phyloP scores from a whole-genome alignment of 2,797 vertebrate genomes.

The Enoplosus armatus region DNA sequence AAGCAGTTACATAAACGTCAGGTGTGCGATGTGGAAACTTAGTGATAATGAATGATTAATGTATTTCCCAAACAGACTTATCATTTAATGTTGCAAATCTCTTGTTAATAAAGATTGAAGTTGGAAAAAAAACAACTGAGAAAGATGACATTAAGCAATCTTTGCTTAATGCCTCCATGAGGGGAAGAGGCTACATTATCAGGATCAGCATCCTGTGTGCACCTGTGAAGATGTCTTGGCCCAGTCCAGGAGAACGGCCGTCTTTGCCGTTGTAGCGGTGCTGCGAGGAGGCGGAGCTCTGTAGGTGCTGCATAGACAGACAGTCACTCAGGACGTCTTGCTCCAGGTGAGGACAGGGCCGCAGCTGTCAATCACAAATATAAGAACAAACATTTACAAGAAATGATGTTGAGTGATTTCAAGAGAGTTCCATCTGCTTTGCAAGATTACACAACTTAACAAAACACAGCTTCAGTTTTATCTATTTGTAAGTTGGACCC shows the following conservation, averaged over 20 bases:
- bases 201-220: conserved; percentile 29
- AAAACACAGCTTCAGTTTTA: conserved; percentile 34
- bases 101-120: neutral
- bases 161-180: neutral
- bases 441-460: conserved; percentile 45
- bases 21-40: neutral
- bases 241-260: conserved; percentile 82
- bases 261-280: conserved; percentile 91
- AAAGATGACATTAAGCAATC: too few species aligned
- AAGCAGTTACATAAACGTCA: neutral
- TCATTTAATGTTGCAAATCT: neutral
- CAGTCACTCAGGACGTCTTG: conserved; percentile 91
- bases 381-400: conserved; percentile 39
- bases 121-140: too few species aligned
- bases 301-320: conserved; percentile 92
- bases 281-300: conserved; percentile 85
- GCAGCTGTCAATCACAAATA: conserved; percentile 84
- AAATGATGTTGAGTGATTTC: conserved; percentile 28
- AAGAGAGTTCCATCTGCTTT: conserved; percentile 50
- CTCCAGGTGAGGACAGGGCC: conserved; percentile 90
- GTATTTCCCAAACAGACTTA: neutral
- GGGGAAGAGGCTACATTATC: conserved; percentile 1
- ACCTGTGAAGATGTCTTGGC: conserved; percentile 95
- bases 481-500: conserved; percentile 36
- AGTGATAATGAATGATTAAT: neutral